These are phyloP conservation scores for Orthonyx spaldingii DNA, from an alignment of 2,113 vertebrate genomes.

Conservation along the genomic window DNA sequence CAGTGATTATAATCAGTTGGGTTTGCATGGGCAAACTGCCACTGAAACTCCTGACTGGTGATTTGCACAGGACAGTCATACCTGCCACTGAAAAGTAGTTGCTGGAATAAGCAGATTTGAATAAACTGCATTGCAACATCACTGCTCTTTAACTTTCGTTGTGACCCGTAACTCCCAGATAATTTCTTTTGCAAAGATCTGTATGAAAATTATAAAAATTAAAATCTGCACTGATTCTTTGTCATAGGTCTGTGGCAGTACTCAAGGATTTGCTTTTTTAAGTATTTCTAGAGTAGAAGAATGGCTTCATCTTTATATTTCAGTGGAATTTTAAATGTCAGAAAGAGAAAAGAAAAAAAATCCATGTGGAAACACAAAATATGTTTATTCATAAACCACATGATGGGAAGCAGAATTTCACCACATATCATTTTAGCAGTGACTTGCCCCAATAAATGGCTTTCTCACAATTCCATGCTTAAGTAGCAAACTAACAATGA, in stretches of 20 bases:
- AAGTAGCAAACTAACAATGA: accelerated
- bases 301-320: not conserved
- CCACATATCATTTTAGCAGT: not conserved
- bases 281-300: not conserved
- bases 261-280: not conserved
- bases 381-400: not conserved
- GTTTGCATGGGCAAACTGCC: not conserved
- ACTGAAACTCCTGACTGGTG: not conserved
- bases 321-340: not conserved
- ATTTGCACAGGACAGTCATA: not conserved
- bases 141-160: not conserved
- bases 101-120: slow-evolving; percentile 10
- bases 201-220: not conserved
- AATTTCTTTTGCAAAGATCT: not conserved
- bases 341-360: not conserved
- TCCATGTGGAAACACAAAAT: accelerated
- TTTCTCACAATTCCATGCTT: not conserved
- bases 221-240: not conserved
- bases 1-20: not conserved
- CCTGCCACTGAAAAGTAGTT: not conserved
- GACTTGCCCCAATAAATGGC: not conserved
- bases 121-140: not conserved
- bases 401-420: not conserved
- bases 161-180: not conserved
- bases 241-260: not conserved